Evolutionary conservation across 2,888 invertebrate genomes (phyloP).

Genomic region (Troilus luridus): DNA sequence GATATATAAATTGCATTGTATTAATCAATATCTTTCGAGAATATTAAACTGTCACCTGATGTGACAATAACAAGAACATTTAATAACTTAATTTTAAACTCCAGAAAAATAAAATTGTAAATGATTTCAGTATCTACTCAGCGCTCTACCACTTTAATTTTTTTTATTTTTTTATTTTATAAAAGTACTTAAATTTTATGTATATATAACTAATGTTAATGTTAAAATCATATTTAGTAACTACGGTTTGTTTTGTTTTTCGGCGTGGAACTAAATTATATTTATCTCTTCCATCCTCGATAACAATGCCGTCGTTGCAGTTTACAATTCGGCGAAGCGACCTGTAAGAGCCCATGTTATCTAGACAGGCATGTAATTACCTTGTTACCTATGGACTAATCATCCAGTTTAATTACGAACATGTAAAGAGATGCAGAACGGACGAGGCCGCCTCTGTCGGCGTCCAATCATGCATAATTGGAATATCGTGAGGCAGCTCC

Average conservation of each 20-base stretch:
- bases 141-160: too few relatives aligned
- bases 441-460: background rate
- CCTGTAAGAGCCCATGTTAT: background rate
- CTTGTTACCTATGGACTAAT: background rate
- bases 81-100: too few relatives aligned
- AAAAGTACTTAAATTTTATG: too few relatives aligned
- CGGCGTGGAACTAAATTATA: background rate
- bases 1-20: too few relatives aligned
- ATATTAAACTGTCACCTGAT: too few relatives aligned
- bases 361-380: background rate
- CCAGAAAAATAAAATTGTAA: too few relatives aligned
- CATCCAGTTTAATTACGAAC: background rate
- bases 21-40: too few relatives aligned
- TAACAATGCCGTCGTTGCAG: background rate
- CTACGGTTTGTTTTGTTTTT: background rate
- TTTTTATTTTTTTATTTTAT: too few relatives aligned
- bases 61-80: too few relatives aligned
- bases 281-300: background rate
- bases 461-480: constrained; percentile 16
- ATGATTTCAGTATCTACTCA: too few relatives aligned
- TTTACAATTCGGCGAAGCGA: background rate
- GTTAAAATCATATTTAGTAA: too few relatives aligned
- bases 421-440: constrained; percentile 11
- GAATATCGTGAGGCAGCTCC: background rate
- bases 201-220: too few relatives aligned